A percentile compares a stretch with the other conserved stretches of the same genome.
phyloP scores from a whole-genome alignment of 23 tunicate species.

The Ciona savignyi region DNA sequence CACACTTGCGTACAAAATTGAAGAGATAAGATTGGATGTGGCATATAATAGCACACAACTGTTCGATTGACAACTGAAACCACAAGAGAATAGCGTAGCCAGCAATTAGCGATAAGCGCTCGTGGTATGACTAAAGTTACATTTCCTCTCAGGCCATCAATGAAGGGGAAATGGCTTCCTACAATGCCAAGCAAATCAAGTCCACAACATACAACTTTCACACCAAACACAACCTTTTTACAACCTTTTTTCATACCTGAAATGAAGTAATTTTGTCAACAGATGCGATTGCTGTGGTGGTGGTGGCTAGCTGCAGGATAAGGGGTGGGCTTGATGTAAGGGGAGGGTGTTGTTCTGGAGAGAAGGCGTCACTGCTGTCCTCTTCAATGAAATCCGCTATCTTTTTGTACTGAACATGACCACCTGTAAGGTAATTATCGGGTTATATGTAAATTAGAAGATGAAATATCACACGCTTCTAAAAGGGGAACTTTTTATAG shows the following conservation, averaged over 20 bases:
- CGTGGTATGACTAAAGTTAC: background rate
- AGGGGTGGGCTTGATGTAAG: conserved; percentile 22
- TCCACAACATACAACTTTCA: no score
- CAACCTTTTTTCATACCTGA: no score
- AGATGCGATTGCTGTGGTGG: conserved; percentile 9
- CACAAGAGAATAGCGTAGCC: background rate
- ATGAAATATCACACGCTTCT: no score
- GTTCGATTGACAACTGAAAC: background rate
- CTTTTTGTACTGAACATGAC: conserved; percentile 80
- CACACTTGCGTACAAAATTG: no score
- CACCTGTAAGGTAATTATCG: conserved; percentile 50
- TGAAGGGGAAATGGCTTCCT: background rate
- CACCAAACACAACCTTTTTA: no score
- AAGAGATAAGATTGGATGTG: no score
- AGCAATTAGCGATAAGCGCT: background rate
- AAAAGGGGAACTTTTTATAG: no score
- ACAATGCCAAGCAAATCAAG: no score
- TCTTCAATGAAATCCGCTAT: conserved; percentile 55
- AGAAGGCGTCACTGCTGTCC: conserved; percentile 77
- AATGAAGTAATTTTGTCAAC: background rate
- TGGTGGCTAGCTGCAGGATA: conserved; percentile 4
- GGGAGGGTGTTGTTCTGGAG: conserved; percentile 72
- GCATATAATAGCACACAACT: no score
- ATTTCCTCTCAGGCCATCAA: background rate
- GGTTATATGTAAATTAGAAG: no score